Base-by-base conservation (phyloP, 1,140 invertebrate species). In the Laupala kohalensis region DNA sequence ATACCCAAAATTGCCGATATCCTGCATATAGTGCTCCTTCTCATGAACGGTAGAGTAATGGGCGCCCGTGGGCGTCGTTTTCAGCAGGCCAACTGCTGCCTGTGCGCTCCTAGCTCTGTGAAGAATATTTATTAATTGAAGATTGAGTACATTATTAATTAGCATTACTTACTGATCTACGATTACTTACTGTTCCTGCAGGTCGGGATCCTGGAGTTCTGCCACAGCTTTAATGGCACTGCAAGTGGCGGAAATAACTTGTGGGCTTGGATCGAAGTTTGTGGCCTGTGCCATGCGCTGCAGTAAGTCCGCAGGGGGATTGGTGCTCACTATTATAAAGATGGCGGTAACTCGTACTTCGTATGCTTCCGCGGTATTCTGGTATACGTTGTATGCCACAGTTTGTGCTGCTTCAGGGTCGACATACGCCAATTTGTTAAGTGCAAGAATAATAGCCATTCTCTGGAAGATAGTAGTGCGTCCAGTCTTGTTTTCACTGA, bases 211-310 rank as follows among this genome's bases (percentile, higher is more conserved):
- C 28, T 78, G 76, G 6, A 86, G 75, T 28, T 80, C 19, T 71
- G 86, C 81, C 25, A 84, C 82, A 63, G 76, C 77, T 76, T 80
- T 69, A 63, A 91, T 87, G 19, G 79, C 77, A 30, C 85, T 84
- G 75, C 87, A 86, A 13, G 90, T 83, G 4, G 83, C 84, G 63
- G 86, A 81, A 71, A 83, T 86, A 0, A 91, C 88, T 27, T 89
- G 83, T 25, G 82, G 79, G 75, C 82, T 86, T 0, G 79, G 79
- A 75, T 91, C 89, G 37, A 81, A 77, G 72, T 88, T 84, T 3
- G 88, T 90, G 77, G 84, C 85, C 74, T 85, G 76, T 65, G 89
- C 89, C 84, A 91, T 89, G 63, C 83, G 80, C 78, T 88, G 86
- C 74, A 91, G 84, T 83, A 89, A 87, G 9, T 77, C 78, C n/a